Base-by-base conservation (phyloP, 2,797 vertebrate genomes). In the Tenualosa thibaudeaui region DNA sequence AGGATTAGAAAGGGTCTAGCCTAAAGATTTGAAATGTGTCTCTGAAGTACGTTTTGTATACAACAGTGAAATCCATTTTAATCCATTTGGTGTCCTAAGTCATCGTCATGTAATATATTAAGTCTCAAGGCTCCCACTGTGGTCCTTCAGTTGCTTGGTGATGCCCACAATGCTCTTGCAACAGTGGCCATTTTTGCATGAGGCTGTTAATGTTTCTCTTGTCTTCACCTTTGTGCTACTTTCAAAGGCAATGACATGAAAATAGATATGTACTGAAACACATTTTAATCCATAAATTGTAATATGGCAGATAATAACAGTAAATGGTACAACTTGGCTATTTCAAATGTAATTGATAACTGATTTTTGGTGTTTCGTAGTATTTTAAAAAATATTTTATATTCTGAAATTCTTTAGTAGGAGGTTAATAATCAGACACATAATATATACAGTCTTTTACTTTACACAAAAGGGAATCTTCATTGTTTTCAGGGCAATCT, bases 161-260 rank as follows among this genome's bases (percentile, higher is more conserved):
- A 60, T 71, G 65, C 56, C 3, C 17, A 17, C 56, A 17, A 19
- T 15, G 2, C 50, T 51, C 50, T 2, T 9, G 50, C 50, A 51
- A 51, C 50, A 9, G 10, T 0, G 46, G 50, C 50, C 10, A 51
- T 51, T 51, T 51, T 12, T 12, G 7, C 50, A 3, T 46, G 46
- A 46, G 46, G 7, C 46, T 7, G 46, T 46, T 46, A 46, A 46
- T 46, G 7, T 4, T 7, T 12, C 50, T 51, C 50, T 51, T 12
- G 10, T 51, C 50, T 51, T 46, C 46, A 51, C 0, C 10, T 12
- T 12, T 51, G 50, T 51, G 26, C 24, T 78, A 84, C 31, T 54
- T 78, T 86, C 82, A 58, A 84, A 24, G 3, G 85, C 84, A 58
- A n/a, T 56, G 65, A 15, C 5, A 10, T 71, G 65, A 71, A 5